Conservation (phyloP, 2,888 invertebrate species). For the Cryptophagus acutangulus region DNA sequence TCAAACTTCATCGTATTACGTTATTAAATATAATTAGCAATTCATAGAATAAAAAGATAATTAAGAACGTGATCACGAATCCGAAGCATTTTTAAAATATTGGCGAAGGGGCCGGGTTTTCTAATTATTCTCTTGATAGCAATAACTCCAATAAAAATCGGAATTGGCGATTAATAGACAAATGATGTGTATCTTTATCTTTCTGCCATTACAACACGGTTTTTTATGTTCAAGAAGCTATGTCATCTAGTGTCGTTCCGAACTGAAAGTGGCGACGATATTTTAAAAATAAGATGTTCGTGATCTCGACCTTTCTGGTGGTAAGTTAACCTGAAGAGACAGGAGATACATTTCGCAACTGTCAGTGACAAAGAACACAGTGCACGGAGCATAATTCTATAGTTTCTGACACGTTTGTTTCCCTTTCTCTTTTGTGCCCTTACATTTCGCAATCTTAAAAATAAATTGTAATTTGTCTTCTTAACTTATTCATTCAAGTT, state of each 20-base stretch:
- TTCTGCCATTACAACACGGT: neutral
- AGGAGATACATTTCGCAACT: constrained; percentile 29
- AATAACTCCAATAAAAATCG: too few species aligned
- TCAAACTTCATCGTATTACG: too few species aligned
- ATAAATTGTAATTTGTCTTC: too few species aligned
- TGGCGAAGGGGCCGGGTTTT: too few species aligned
- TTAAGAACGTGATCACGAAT: too few species aligned
- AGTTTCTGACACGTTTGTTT: constrained; percentile 10
- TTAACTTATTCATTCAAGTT: too few species aligned
- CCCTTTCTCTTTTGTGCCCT: constrained; percentile 6
- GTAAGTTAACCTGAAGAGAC: constrained; percentile 29
- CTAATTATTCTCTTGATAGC: too few species aligned
- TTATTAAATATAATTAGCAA: too few species aligned
- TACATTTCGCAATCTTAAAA: too few species aligned
- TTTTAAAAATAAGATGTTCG: constrained; percentile 26
- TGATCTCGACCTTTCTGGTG: constrained; percentile 23
- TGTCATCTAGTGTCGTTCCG: constrained; percentile 6
- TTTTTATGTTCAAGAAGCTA: constrained; percentile 1
- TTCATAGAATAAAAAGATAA: too few species aligned
- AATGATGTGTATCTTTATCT: neutral
- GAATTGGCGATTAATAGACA: too few species aligned
- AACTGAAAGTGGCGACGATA: constrained; percentile 7
- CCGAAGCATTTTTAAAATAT: too few species aligned
- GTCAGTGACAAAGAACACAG: constrained; percentile 29
- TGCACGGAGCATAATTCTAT: constrained; percentile 22